Evolutionary conservation across 2,797 vertebrate genomes (phyloP).

Genomic region (Diceros bicornis): DNA sequence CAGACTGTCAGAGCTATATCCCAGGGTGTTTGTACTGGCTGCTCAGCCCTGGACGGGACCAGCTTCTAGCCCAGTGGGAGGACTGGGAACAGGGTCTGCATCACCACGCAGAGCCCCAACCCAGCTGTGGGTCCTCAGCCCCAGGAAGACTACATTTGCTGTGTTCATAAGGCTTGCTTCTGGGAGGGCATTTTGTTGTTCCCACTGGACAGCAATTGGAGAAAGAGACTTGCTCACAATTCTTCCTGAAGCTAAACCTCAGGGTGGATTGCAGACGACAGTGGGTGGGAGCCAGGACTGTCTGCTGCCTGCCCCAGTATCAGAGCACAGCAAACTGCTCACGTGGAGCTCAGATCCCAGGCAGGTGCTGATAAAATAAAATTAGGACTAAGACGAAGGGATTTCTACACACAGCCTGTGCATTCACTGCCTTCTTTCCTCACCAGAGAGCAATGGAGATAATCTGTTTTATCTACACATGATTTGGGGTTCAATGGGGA

Average conservation of each 20-base stretch:
- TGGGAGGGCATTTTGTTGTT: constrained; percentile 76
- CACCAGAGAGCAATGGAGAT: background rate
- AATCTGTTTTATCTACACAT: background rate
- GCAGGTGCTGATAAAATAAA: background rate
- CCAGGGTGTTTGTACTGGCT: background rate
- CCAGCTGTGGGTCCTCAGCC: constrained; percentile 77
- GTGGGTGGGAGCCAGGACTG: background rate
- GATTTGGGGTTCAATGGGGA: background rate
- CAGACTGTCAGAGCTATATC: background rate
- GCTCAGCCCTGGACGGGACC: background rate
- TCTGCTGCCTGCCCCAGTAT: background rate
- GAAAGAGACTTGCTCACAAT: constrained; percentile 68
- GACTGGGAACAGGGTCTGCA: background rate
- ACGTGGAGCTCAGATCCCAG: constrained; percentile 15
- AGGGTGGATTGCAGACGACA: constrained; percentile 69
- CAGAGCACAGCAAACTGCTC: background rate
- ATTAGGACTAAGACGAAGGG: background rate
- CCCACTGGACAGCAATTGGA: constrained; percentile 73
- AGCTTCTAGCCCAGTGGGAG: background rate
- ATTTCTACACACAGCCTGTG: background rate
- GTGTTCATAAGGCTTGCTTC: constrained; percentile 73
- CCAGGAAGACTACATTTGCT: constrained; percentile 75
- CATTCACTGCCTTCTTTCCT: background rate
- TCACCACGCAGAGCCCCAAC: constrained; percentile 75
- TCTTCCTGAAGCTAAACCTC: constrained; percentile 75